Base-by-base conservation (phyloP, 2,888 invertebrate species). In the Gastrophysa polygoni region DNA sequence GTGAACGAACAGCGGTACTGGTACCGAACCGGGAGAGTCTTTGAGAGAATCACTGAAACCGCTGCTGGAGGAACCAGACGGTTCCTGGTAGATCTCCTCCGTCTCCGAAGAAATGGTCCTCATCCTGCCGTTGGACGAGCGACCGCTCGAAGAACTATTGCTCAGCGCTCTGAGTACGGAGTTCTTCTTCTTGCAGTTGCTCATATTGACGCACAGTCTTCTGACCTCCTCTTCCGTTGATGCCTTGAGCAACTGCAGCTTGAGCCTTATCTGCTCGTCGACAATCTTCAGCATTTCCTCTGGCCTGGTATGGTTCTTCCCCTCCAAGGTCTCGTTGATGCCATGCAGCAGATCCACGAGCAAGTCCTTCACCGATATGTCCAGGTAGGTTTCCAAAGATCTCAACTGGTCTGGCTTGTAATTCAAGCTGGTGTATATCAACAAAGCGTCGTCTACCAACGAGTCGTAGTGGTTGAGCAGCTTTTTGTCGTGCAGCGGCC, bases 181-280 rank as follows among this genome's bases (percentile, higher is more conserved):
- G 63, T 77, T 79, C 18, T 82, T 75, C 56, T 78, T 78, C 48
- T 76, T 77, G 52, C 78, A 78, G 61, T 80, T 80, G 57, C 80
- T 79, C 64, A 82, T 67, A 67, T 80, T 82, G 34, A 80, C 68
- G 57, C 81, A 82, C 29, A 83, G 68, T 62, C 78, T 77, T 44
- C 76, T 74, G 77, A 83, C 78, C 59, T 82, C 82, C 47, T 82
- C 81, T 62, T 83, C 82, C 1, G 82, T 80, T 11, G 75, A 76
- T 46, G 71, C 69, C 54, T 72, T 74, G 54, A 82, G 66, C 8
- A 73, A 70, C 50, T 81, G 80, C 20, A 82, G 67, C 58, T 80
- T 80, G 11, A 71, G 46, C 28, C 75, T 70, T 29, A 82, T 80
- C 61, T 77, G 80, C 28, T 80, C 78, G 49, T 80, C 79, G 47